Evolutionary conservation across 1,140 invertebrate genomes (phyloP).

Genomic region (Liolophura sinensis): DNA sequence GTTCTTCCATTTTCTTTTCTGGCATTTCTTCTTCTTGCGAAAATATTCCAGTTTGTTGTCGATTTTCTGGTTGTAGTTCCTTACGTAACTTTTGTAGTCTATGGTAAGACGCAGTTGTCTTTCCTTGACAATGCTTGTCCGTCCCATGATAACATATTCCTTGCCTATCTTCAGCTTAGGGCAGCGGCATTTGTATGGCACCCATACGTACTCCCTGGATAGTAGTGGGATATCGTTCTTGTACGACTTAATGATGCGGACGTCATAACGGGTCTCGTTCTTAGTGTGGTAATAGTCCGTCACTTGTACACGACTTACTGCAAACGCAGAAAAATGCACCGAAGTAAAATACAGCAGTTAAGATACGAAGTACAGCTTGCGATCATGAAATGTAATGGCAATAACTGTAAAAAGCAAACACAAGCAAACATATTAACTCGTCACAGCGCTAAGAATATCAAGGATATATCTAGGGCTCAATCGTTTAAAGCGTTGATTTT

Average conservation of each 20-base stretch:
- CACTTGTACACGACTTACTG: constrained; percentile 12
- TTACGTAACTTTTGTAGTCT: constrained; percentile 10
- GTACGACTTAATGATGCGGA: constrained; percentile 17
- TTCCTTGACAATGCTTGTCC: background rate
- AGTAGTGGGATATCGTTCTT: constrained; percentile 13
- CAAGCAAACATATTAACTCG: too few relatives aligned
- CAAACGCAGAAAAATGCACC: background rate
- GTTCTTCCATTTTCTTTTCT: background rate
- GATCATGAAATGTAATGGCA: too few relatives aligned
- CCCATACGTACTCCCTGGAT: constrained; percentile 20
- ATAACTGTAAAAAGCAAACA: too few relatives aligned
- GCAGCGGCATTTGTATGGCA: constrained; percentile 17
- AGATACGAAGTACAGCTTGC: too few relatives aligned
- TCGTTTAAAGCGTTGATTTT: too few relatives aligned
- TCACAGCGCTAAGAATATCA: too few relatives aligned
- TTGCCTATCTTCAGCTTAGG: constrained; percentile 10
- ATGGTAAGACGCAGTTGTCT: constrained; percentile 14
- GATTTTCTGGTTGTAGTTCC: constrained; percentile 6
- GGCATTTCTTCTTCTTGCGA: constrained; percentile 1
- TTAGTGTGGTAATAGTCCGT: constrained; percentile 1
- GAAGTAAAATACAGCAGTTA: too few relatives aligned
- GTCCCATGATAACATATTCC: constrained; percentile 22
- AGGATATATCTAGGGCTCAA: too few relatives aligned
- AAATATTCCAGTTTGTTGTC: background rate
- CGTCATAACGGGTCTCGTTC: constrained; percentile 18